Evolutionary conservation across 2,113 vertebrate genomes (phyloP).

Genomic region (Ranitomeya imitator): DNA sequence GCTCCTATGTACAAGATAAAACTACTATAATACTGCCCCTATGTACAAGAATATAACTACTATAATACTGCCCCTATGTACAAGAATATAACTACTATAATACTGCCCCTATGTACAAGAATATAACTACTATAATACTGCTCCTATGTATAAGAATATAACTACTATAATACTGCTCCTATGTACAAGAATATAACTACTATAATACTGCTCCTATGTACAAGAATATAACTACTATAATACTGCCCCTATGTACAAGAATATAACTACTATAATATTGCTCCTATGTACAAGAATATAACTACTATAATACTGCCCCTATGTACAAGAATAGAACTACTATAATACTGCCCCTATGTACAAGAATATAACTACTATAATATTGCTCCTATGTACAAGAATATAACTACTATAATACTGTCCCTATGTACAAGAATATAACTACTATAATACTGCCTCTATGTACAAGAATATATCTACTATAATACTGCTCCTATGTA

Average conservation of each 20-base stretch:
- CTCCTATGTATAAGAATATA: neutral
- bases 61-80: slow-evolving; percentile 1
- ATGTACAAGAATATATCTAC: neutral
- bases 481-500: slow-evolving; percentile 2
- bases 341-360: too few species aligned
- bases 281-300: neutral
- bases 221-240: slow-evolving; percentile 6
- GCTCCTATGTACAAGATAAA: neutral
- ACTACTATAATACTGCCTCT: neutral
- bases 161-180: neutral
- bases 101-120: neutral
- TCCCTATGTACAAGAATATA: neutral
- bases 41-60: neutral
- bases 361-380: neutral
- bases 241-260: neutral
- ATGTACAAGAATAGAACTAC: too few species aligned
- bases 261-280: slow-evolving; percentile 3
- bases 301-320: neutral
- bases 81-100: slow-evolving; percentile 2
- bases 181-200: neutral
- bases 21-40: neutral
- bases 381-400: neutral
- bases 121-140: slow-evolving; percentile 6
- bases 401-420: slow-evolving; percentile 6
- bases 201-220: neutral